Evolutionary conservation across 2,113 vertebrate species (phyloP).

Genomic region (Epinephelus moara): DNA sequence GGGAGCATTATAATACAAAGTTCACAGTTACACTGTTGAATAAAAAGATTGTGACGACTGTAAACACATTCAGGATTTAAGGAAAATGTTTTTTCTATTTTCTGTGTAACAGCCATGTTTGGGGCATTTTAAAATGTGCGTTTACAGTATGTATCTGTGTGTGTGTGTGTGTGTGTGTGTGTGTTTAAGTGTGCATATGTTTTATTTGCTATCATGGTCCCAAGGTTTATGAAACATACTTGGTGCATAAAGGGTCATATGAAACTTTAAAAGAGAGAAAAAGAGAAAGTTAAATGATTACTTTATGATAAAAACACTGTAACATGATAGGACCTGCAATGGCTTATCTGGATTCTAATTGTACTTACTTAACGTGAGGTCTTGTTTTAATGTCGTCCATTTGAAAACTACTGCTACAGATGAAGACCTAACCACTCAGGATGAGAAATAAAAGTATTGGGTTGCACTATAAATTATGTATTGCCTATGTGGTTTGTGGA

Average conservation of each 20-base stretch:
- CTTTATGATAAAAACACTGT: constrained; percentile 36
- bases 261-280: background rate
- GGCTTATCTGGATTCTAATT: background rate
- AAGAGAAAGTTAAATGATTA: background rate
- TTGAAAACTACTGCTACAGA: background rate
- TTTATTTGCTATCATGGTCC: background rate
- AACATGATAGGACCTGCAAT: background rate
- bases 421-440: background rate
- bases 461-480: constrained; percentile 25
- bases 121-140: background rate
- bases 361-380: background rate
- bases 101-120: background rate
- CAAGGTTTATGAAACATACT: background rate
- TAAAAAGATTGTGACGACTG: constrained; percentile 11
- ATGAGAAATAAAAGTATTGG: background rate
- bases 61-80: constrained; percentile 27
- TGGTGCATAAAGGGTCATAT: background rate
- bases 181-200: background rate
- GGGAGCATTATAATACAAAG: constrained; percentile 42
- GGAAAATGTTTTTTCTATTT: background rate
- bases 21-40: constrained; percentile 19
- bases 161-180: background rate
- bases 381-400: background rate
- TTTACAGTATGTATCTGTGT: constrained; percentile 5
- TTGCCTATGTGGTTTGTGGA: constrained; percentile 13